Evolutionary conservation across 1,140 invertebrate genomes (phyloP).

Genomic region (Neotoxoptera formosana): DNA sequence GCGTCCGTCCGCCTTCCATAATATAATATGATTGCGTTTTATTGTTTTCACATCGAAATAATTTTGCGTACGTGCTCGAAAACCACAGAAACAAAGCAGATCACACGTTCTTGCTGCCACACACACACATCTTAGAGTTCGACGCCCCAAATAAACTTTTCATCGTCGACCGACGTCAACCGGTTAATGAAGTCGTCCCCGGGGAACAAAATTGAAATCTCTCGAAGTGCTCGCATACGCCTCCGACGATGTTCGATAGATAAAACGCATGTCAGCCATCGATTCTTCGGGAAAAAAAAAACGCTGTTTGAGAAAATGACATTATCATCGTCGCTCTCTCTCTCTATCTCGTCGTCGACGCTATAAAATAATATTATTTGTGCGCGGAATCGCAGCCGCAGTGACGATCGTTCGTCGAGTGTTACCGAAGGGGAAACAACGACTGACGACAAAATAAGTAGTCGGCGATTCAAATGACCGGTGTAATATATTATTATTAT

Average conservation of each 20-base stretch:
- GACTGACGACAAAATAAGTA: background rate
- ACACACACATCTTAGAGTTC: background rate
- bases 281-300: background rate
- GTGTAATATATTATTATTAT: background rate
- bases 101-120: background rate
- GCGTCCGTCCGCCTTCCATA: background rate
- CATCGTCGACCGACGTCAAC: background rate
- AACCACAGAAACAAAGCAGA: background rate
- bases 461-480: background rate
- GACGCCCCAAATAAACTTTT: background rate
- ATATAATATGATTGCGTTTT: background rate
- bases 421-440: background rate
- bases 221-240: background rate
- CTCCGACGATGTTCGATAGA: background rate
- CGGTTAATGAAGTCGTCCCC: background rate
- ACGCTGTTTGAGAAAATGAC: no score
- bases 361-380: background rate
- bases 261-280: background rate
- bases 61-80: background rate
- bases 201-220: background rate
- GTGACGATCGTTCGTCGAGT: background rate
- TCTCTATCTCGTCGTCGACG: no score
- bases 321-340: no score
- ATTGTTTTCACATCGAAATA: background rate
- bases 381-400: background rate